Conservation (phyloP, 1,140 invertebrate genomes). For the Bombus pascuorum region DNA sequence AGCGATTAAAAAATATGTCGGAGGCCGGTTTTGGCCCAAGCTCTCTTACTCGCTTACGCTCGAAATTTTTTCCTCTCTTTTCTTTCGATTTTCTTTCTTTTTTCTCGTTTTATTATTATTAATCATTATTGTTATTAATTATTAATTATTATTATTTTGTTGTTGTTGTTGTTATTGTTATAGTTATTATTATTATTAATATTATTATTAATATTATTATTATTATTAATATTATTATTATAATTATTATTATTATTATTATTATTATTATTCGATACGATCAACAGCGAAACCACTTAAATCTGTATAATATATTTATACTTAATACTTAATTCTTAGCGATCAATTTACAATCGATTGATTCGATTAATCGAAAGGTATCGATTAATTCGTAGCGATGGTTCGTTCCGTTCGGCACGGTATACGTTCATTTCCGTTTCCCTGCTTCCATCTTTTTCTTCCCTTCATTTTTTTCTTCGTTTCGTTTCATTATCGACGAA, state of each 20-base stretch:
- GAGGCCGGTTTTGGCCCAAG: conserved; percentile 74
- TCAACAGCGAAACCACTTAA: conserved; percentile 76
- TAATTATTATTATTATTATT: neutral
- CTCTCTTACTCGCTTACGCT: conserved; percentile 77
- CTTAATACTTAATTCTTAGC: conserved; percentile 71
- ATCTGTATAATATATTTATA: conserved; percentile 72
- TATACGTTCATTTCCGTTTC: conserved; percentile 61
- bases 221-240: neutral
- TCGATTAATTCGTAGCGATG: conserved; percentile 67
- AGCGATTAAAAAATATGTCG: conserved; percentile 81
- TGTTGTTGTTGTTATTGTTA: neutral
- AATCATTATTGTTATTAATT: neutral
- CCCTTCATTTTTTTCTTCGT: conserved; percentile 30
- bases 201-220: conserved; percentile 10
- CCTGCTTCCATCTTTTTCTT: conserved; percentile 38
- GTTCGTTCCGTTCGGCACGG: conserved; percentile 58
- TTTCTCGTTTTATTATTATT: conserved; percentile 39
- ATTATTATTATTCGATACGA: conserved; percentile 66
- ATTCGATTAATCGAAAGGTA: conserved; percentile 65
- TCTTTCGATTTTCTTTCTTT: conserved; percentile 16
- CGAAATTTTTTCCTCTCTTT: conserved; percentile 20
- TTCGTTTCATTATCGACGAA: conserved; percentile 59
- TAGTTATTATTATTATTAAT: conserved; percentile 18
- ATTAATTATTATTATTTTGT: neutral
- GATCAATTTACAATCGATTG: conserved; percentile 75